Evolutionary conservation across 2,888 invertebrate species (phyloP).

Genomic region (Hofmannophila pseudospretella): DNA sequence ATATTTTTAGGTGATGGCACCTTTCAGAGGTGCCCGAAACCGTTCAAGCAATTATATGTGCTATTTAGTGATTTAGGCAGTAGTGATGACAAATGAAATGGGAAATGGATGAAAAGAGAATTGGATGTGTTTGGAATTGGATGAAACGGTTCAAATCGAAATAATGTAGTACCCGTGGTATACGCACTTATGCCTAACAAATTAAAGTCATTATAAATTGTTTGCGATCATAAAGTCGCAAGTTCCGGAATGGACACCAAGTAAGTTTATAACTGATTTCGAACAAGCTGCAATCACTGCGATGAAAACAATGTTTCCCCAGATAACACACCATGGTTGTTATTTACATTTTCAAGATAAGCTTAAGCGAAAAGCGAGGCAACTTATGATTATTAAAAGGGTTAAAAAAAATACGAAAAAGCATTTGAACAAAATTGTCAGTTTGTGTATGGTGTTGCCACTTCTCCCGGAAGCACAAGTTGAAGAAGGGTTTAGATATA

Average conservation of each 20-base stretch:
- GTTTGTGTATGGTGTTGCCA: constrained; percentile 7
- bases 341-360: constrained; percentile 9
- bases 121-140: too few species aligned
- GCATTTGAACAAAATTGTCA: constrained; percentile 5
- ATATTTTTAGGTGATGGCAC: constrained; percentile 9
- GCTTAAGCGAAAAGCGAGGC: constrained; percentile 5
- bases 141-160: too few species aligned
- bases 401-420: constrained; percentile 4
- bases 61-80: constrained; percentile 4
- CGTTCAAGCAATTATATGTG: constrained; percentile 7
- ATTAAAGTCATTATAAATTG: constrained; percentile 5
- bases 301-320: constrained; percentile 10
- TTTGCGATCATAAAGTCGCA: constrained; percentile 8
- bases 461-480: constrained; percentile 7
- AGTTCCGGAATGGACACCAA: constrained; percentile 9
- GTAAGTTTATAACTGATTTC: constrained; percentile 10
- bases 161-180: constrained; percentile 8
- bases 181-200: constrained; percentile 2
- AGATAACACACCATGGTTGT: constrained; percentile 7
- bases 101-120: too few species aligned
- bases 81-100: constrained; percentile 4
- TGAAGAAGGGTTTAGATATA: constrained; percentile 8
- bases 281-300: constrained; percentile 10
- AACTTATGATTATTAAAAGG: constrained; percentile 6
- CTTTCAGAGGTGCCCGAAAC: constrained; percentile 6